These are phyloP conservation scores for Akabosia matsudoensis DNA, from an alignment of 1,140 invertebrate genomes.

Conservation along the genomic window DNA sequence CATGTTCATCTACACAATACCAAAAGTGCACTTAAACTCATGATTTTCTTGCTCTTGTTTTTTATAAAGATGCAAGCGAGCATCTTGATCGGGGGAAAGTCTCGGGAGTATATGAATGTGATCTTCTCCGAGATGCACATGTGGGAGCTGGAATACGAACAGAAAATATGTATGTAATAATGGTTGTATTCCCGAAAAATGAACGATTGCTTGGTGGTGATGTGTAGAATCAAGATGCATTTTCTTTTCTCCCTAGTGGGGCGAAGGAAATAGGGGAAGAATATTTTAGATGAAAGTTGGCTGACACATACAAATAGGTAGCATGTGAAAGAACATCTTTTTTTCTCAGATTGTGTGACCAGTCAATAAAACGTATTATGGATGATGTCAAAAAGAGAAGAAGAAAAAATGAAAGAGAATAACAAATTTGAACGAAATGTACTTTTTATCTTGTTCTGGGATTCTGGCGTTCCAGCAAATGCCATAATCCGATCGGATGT, in stretches of 20 bases:
- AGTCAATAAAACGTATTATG: slow-evolving; percentile 4
- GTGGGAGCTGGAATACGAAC: neutral
- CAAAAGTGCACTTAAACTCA: neutral
- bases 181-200: slow-evolving; percentile 12
- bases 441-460: neutral
- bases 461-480: neutral
- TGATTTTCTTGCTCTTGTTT: neutral
- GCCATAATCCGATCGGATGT: slow-evolving; percentile 10
- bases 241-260: neutral
- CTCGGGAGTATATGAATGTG: slow-evolving; percentile 18
- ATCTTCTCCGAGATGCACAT: slow-evolving; percentile 3
- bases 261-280: neutral
- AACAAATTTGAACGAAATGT: neutral
- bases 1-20: neutral
- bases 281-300: slow-evolving; percentile 5
- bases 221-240: slow-evolving; percentile 17
- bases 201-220: slow-evolving; percentile 15
- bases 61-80: neutral
- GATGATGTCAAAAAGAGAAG: slow-evolving; percentile 1
- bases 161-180: slow-evolving; percentile 9
- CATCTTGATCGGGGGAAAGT: slow-evolving; percentile 22
- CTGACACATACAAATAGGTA: neutral
- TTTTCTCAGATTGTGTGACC: too few relatives aligned
- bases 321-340: too few relatives aligned
- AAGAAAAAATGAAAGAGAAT: slow-evolving; percentile 22